Base-by-base conservation (phyloP, 2,888 invertebrate genomes). In the Acleris emargana region DNA sequence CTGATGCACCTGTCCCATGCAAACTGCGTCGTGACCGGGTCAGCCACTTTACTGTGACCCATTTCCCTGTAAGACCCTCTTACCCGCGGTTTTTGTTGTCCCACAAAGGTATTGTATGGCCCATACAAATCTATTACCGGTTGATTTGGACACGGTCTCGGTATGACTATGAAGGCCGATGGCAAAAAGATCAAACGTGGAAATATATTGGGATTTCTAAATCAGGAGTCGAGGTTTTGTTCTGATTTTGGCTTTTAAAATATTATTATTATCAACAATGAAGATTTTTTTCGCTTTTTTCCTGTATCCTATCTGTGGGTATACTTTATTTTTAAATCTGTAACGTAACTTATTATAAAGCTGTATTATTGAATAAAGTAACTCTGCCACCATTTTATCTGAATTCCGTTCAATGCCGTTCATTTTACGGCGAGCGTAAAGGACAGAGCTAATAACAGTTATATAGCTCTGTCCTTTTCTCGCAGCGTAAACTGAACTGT, bases 81-180 rank as follows among this genome's bases (percentile, higher is more conserved):
- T 53, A 18, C 1, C 38, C 25, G 16, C 7, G 54, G 42, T 54
- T 54, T 54, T 54, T 54, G 54, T 42, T 42, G 54, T 54, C 32
- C 32, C 42, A 54, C 42, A 54, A 43, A 42, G 54, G 22, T 54
- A 54, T 54, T 42, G 54, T 54, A 42, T 16, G 22, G 54, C 42
- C 11, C 42, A 18, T 42, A 20, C 42, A 20, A 54, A 54, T 54
- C 54, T 42, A 54, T 54, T 20, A 38, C 20, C 17, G 18, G 38
- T 42, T 54, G 16, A 42, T 42, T 54, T n/a, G 3, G 7, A 16
- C 42, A 18, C 9, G 42, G 16, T 43, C 16, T 22, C 11, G 22
- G 17, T 22, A 50, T 20, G 9, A 50, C 32, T 32, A 32, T 32
- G 32, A 32, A 22, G 22, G 13, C 22, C 22, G 50, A 22, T 25